phyloP scores from a whole-genome alignment of 2,888 invertebrate genomes.

The Coecobrya sp. region DNA sequence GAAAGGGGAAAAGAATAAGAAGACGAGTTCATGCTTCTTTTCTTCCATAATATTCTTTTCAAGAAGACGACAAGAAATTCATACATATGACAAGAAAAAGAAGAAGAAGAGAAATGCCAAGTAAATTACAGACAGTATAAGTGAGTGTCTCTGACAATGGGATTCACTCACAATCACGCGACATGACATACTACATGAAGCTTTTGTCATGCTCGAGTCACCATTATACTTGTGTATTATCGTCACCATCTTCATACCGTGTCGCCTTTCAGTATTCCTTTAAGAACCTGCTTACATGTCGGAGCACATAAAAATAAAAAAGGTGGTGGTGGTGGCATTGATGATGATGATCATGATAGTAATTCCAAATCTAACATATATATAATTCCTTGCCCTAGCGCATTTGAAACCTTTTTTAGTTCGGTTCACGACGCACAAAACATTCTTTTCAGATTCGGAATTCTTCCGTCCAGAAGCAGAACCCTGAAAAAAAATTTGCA shows the following conservation, averaged over 20 bases:
- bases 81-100: conserved; percentile 11
- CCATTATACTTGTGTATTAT: background rate
- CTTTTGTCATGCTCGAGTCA: conserved; percentile 57
- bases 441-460: background rate
- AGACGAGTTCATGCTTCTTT: conserved; percentile 28
- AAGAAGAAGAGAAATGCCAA: conserved; percentile 4
- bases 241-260: conserved; percentile 18
- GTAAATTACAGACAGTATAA: conserved; percentile 38
- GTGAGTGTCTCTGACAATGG: conserved; percentile 40
- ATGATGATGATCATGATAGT: too few species aligned
- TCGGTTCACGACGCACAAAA: background rate
- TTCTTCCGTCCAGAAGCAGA: background rate
- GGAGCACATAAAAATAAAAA: background rate
- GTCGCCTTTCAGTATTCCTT: background rate
- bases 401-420: background rate
- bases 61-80: background rate
- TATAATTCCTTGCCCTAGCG: background rate
- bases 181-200: conserved; percentile 56
- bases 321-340: too few species aligned
- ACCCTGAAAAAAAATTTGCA: background rate
- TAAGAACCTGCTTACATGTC: background rate
- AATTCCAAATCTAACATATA: too few species aligned
- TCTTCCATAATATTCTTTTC: conserved; percentile 17
- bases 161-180: conserved; percentile 45
- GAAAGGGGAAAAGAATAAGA: background rate